Evolutionary conservation across 2,113 vertebrate genomes (phyloP).

Genomic region (Pelvicachromis taeniatus): DNA sequence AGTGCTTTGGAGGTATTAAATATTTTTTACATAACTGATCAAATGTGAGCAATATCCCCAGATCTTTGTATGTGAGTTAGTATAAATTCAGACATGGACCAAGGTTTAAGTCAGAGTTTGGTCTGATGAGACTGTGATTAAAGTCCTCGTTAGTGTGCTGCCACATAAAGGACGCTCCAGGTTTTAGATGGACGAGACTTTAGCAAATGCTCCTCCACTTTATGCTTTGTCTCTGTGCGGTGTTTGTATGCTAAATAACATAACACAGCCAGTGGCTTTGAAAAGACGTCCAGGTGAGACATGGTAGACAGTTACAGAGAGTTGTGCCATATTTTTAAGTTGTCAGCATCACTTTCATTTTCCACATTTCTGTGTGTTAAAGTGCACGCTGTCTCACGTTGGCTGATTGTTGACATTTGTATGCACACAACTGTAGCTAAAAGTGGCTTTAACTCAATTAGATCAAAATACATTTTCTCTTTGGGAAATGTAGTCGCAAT

Average conservation of each 20-base stretch:
- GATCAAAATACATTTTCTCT: too few relatives aligned
- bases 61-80: background rate
- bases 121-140: background rate
- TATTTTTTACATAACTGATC: too few relatives aligned
- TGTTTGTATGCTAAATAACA: background rate
- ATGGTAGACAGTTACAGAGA: background rate
- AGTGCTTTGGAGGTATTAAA: too few relatives aligned
- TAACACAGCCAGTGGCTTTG: background rate
- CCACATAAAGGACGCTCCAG: accelerated
- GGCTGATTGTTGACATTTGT: too few relatives aligned
- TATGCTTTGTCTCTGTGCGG: background rate
- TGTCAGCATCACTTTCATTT: background rate
- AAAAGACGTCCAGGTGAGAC: background rate
- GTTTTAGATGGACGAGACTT: background rate
- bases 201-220: background rate
- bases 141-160: background rate
- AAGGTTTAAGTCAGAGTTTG: background rate
- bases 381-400: too few relatives aligned
- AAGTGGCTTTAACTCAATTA: too few relatives aligned
- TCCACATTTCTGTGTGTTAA: too few relatives aligned
- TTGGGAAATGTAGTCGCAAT: too few relatives aligned
- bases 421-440: too few relatives aligned
- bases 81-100: background rate
- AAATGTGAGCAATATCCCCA: too few relatives aligned
- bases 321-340: background rate